These are phyloP conservation scores for Trinorchestia longiramus DNA, from an alignment of 1,140 invertebrate genomes.

Conservation along the genomic window DNA sequence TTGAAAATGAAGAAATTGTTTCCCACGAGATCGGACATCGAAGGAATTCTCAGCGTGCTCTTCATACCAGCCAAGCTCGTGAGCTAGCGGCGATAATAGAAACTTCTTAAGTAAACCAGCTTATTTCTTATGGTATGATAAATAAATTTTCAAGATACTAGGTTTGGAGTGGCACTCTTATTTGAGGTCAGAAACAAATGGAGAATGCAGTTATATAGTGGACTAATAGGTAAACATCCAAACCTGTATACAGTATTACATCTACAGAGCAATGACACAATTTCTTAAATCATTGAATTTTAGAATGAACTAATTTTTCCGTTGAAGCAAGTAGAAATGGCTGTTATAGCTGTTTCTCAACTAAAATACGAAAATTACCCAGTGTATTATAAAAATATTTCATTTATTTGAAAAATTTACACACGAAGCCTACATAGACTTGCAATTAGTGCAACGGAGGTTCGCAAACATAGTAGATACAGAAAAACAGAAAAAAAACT, in stretches of 20 bases:
- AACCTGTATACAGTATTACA: background rate
- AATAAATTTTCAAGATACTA: background rate
- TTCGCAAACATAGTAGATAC: background rate
- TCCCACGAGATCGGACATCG: background rate
- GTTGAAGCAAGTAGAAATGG: too few species aligned
- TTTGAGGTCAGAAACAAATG: background rate
- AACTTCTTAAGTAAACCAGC: background rate
- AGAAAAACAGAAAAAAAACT: background rate
- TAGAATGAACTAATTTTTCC: background rate
- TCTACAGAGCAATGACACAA: background rate
- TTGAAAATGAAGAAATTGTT: background rate
- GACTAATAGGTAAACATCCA: background rate
- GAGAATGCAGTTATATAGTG: background rate
- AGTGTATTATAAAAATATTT: background rate
- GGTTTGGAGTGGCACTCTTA: too few species aligned
- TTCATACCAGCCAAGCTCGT: background rate
- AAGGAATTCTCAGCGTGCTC: background rate
- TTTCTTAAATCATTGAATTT: background rate
- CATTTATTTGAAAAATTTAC: background rate
- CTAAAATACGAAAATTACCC: background rate
- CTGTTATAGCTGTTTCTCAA: too few species aligned
- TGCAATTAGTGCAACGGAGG: background rate
- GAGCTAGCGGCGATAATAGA: background rate
- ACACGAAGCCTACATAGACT: background rate
- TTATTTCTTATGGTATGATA: background rate